Base-by-base conservation (phyloP, 2,113 vertebrate species). In the Nothoprocta perdicaria region DNA sequence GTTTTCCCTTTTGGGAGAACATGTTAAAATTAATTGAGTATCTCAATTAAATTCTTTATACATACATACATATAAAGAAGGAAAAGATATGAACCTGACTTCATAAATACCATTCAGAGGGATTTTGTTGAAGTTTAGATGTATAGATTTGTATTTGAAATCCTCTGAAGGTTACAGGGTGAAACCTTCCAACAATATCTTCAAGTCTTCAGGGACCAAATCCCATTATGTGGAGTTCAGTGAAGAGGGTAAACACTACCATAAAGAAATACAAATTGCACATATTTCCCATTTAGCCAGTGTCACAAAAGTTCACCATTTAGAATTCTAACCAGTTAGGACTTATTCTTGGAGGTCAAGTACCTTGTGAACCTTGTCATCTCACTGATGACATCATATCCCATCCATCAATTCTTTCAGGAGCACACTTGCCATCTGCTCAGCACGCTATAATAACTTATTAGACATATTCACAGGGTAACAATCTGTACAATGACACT, bases 321-420 rank as follows among this genome's bases (percentile, higher is more conserved):
- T 98, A 98, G 98, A 98, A 98, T 98, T 98, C 97, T 97, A 98
- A 98, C 98, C 97, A 98, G 98, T 97, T 97, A 97, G 96, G 85
- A 97, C 97, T 97, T 97, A 97, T 98, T 98, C 98, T 97, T 97
- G 95, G 97, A 98, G 98, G 98, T 98, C 95, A 96, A 97, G 97
- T 98, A 98, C 97, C 98, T 98, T 98, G 98, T 98, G 98, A 97
- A 98, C 90, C 97, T 97, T 98, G 98, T 98, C 98, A 98, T 98
- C 98, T 98, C 96, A 96, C 90, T 98, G 98, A 99, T 99, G 99
- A 99, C 98, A 99, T 99, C 99, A 99, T 98, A 98, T 98, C 97
- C 97, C 98, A 99, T 99, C 98, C 97, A 99, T 99, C 98, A 99
- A 92, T 95, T 95, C 96, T 97, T 97, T 97, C 97, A 98, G 97